phyloP scores from a whole-genome alignment of 1,140 invertebrate species.

The Phortica variegata region DNA sequence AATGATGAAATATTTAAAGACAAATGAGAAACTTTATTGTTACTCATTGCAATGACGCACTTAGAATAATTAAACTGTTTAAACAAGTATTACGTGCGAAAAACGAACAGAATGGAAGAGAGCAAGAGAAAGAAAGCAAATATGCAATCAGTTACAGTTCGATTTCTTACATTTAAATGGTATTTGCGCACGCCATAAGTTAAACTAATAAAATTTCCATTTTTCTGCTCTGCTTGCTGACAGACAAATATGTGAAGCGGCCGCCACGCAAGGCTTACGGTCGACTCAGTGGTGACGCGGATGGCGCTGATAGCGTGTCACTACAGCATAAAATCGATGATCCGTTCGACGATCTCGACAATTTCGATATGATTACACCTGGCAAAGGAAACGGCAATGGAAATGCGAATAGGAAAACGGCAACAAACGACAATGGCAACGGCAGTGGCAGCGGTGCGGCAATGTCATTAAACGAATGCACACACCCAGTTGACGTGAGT shows the following conservation, averaged over 20 bases:
- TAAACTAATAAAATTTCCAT: constrained; percentile 27
- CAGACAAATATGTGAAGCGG: constrained; percentile 54
- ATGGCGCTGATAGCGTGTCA: constrained; percentile 43
- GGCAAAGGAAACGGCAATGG: constrained; percentile 20
- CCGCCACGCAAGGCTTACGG: constrained; percentile 56
- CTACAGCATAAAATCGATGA: constrained; percentile 53
- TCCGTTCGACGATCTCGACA: constrained; percentile 55
- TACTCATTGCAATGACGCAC: too few species aligned
- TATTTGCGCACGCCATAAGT: constrained; percentile 3
- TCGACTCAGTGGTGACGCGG: constrained; percentile 47
- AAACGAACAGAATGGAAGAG: too few species aligned
- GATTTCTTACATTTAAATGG: too few species aligned
- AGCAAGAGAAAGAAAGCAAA: too few species aligned
- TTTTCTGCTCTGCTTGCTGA: constrained; percentile 12
- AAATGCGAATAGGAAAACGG: constrained; percentile 14
- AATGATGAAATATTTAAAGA: too few species aligned
- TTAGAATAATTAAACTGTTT: too few species aligned
- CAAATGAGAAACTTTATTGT: too few species aligned
- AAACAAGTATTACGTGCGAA: too few species aligned
- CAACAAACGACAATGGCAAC: constrained; percentile 25
- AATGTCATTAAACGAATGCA: neutral
- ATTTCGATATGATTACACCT: constrained; percentile 51
- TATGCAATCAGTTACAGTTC: too few species aligned
- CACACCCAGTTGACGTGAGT: constrained; percentile 27
- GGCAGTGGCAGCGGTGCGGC: constrained; percentile 10